These are phyloP conservation scores for Odocoileus hemionus DNA, from an alignment of 2,113 vertebrate genomes.

Conservation along the genomic window DNA sequence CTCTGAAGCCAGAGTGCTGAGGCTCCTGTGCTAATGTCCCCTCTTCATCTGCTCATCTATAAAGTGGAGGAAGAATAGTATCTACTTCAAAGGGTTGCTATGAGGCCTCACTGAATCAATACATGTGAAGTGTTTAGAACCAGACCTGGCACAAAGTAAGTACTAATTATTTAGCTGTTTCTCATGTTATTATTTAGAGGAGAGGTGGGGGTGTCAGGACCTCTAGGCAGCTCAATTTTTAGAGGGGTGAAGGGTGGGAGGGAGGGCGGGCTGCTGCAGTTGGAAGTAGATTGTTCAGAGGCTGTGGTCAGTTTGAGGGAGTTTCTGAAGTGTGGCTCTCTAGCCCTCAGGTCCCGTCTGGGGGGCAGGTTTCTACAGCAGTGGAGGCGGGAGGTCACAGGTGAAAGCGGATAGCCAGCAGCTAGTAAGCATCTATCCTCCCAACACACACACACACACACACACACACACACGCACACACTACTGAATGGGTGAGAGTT, in stretches of 20 bases:
- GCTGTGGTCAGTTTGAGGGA: not conserved
- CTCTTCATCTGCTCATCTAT: not conserved
- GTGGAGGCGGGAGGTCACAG: not conserved
- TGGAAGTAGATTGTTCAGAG: not conserved
- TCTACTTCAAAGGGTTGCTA: not conserved
- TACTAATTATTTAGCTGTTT: not conserved
- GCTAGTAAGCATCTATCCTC: not conserved
- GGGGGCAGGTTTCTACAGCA: not conserved
- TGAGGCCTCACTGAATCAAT: not conserved
- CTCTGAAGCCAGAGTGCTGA: not conserved
- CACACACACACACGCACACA: not conserved
- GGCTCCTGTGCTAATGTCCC: not conserved
- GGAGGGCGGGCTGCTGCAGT: not conserved
- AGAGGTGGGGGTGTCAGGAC: not conserved
- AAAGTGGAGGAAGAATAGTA: not conserved
- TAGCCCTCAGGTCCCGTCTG: not conserved
- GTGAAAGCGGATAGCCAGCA: not conserved
- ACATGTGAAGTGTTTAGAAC: not conserved
- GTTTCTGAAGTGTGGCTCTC: not conserved
- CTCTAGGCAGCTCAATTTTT: not conserved
- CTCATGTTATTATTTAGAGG: not conserved
- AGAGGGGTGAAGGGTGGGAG: not conserved
- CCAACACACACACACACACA: not conserved
- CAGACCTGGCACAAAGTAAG: not conserved
- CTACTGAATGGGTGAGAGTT: not conserved